Evolutionary conservation across 1,140 invertebrate species (phyloP).

Genomic region (Gonatopus flavifemur): DNA sequence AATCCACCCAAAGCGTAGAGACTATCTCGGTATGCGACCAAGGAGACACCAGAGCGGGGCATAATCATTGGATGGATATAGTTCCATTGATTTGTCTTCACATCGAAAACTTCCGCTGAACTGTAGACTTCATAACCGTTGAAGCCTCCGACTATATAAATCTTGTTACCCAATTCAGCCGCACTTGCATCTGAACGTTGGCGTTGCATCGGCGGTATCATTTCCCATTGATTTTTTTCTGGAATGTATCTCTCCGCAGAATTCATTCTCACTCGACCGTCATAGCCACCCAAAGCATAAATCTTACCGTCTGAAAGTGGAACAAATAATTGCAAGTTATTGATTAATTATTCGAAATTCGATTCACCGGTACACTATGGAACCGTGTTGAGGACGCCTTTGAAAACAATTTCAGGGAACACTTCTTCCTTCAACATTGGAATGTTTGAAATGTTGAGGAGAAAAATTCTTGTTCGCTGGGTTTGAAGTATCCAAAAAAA

Average conservation of each 20-base stretch:
- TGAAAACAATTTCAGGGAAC: too few species aligned
- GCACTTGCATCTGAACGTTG: constrained; percentile 77
- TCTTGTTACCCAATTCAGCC: constrained; percentile 50
- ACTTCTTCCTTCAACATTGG: too few species aligned
- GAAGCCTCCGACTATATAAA: constrained; percentile 76
- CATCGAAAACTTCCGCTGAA: constrained; percentile 67
- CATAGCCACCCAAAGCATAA: constrained; percentile 87
- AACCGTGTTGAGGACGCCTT: too few species aligned
- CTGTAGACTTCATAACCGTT: constrained; percentile 70
- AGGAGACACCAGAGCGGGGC: constrained; percentile 74
- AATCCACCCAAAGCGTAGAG: constrained; percentile 76
- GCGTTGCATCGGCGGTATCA: constrained; percentile 78
- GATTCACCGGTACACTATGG: too few species aligned
- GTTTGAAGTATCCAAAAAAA: too few species aligned
- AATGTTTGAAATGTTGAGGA: too few species aligned
- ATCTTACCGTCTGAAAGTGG: constrained; percentile 68
- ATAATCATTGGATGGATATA: constrained; percentile 75
- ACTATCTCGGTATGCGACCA: constrained; percentile 69
- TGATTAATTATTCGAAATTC: too few species aligned
- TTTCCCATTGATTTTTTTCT: constrained; percentile 76
- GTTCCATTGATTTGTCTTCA: constrained; percentile 70
- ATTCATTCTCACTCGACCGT: constrained; percentile 77
- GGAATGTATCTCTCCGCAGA: constrained; percentile 75
- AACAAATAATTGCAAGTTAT: too few species aligned
- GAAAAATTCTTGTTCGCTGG: too few species aligned